A percentile compares a stretch with the other conserved stretches of the same genome.
Conservation (phyloP, 1,140 invertebrate genomes). For the Drosophila kohkoa region DNA sequence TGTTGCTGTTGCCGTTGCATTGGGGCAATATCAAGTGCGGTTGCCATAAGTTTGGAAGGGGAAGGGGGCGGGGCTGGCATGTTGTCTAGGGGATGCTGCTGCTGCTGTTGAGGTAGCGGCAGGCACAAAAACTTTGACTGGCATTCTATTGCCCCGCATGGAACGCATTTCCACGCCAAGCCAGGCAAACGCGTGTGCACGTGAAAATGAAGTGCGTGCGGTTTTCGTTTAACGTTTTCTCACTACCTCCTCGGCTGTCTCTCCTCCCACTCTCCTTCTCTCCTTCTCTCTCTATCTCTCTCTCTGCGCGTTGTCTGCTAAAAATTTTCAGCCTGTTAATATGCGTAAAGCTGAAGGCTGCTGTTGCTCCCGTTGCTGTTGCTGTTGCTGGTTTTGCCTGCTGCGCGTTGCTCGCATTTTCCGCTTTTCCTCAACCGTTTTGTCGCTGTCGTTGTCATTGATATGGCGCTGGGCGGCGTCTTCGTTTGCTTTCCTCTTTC, state of each 20-base stretch:
- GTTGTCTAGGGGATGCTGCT: conserved; percentile 6
- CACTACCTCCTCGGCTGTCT: conserved; percentile 11
- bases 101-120: conserved; percentile 29
- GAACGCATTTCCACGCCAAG: conserved; percentile 33
- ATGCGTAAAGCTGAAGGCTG: conserved; percentile 65
- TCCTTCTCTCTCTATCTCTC: no score
- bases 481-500: conserved; percentile 33
- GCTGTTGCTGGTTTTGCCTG: conserved; percentile 4
- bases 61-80: no score
- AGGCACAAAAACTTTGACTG: conserved; percentile 45
- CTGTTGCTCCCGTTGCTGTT: not conserved
- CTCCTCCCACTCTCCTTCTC: not conserved
- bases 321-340: conserved; percentile 74
- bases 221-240: conserved; percentile 50
- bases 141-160: conserved; percentile 39
- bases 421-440: conserved; percentile 28
- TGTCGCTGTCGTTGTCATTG: conserved; percentile 64
- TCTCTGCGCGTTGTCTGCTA: conserved; percentile 9
- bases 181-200: conserved; percentile 6
- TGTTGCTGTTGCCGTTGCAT: not conserved
- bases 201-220: conserved; percentile 56
- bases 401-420: conserved; percentile 24
- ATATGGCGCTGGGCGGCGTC: conserved; percentile 52
- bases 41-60: not conserved
- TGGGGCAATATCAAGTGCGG: conserved; percentile 30